Conservation (phyloP, 2,113 vertebrate genomes). For the Planiliza haematocheilus region DNA sequence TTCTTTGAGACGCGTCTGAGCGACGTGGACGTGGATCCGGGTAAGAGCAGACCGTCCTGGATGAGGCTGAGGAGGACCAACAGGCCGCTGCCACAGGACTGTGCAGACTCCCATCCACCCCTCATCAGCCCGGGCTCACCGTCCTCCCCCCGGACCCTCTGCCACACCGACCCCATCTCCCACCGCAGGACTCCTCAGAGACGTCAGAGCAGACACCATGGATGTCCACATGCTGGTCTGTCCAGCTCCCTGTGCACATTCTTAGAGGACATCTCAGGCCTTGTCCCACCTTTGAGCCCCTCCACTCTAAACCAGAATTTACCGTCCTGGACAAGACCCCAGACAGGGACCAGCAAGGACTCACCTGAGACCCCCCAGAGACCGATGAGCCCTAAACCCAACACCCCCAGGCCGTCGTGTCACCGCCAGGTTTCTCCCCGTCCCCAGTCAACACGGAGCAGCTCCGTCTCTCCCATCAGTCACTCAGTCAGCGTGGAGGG, state of each 20-base stretch:
- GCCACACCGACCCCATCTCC: slow-evolving; percentile 65
- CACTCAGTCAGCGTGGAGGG: slow-evolving; percentile 76
- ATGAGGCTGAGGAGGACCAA: slow-evolving; percentile 80
- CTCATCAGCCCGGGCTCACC: slow-evolving; percentile 48
- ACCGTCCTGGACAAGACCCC: slow-evolving; percentile 52
- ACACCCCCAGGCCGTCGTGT: slow-evolving; percentile 76
- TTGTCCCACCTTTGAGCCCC: slow-evolving; percentile 63
- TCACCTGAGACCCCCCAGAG: slow-evolving; percentile 79
- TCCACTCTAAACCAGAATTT: slow-evolving; percentile 29
- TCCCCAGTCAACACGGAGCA: slow-evolving; percentile 65
- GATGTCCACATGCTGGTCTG: slow-evolving; percentile 67
- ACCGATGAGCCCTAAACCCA: slow-evolving; percentile 90
- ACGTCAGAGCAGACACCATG: slow-evolving; percentile 49
- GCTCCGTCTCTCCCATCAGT: slow-evolving; percentile 81
- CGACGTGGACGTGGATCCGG: slow-evolving; percentile 83
- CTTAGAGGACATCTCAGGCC: slow-evolving; percentile 64
- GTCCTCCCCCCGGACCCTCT: slow-evolving; percentile 38
- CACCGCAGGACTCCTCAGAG: slow-evolving; percentile 53
- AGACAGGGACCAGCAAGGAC: slow-evolving; percentile 64
- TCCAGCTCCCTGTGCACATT: slow-evolving; percentile 53
- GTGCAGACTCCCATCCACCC: slow-evolving; percentile 18
- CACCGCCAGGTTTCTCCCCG: slow-evolving; percentile 76
- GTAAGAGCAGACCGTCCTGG: slow-evolving; percentile 80
- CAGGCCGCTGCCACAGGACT: slow-evolving; percentile 67
- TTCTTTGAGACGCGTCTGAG: slow-evolving; percentile 86